phyloP scores from a whole-genome alignment of 2,113 vertebrate species.

The Burhinus oedicnemus region DNA sequence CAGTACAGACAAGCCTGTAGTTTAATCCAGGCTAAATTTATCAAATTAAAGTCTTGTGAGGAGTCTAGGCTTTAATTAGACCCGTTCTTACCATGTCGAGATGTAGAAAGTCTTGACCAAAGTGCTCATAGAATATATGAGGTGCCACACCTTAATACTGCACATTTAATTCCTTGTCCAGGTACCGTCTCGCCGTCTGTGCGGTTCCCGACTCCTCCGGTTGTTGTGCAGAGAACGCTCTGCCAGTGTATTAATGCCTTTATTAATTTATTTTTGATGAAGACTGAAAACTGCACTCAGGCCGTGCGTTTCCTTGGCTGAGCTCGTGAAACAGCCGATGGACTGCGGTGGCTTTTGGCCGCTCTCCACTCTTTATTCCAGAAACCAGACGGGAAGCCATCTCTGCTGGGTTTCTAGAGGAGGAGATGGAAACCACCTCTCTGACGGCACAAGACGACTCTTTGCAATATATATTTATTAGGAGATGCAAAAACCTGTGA shows the following conservation, averaged over 20 bases:
- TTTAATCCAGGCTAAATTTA: slow-evolving; percentile 36
- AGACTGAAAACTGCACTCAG: background rate
- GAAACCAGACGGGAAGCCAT: background rate
- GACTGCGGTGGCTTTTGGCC: background rate
- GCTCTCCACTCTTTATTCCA: background rate
- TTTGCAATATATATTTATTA: background rate
- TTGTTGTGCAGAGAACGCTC: background rate
- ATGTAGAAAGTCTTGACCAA: slow-evolving; percentile 32
- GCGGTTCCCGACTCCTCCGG: background rate
- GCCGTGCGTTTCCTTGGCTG: background rate
- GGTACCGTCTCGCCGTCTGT: accelerated
- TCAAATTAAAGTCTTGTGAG: slow-evolving; percentile 47
- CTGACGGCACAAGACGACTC: background rate
- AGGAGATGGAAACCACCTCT: background rate
- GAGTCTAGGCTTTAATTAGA: slow-evolving; percentile 44
- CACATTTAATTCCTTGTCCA: background rate
- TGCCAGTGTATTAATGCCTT: background rate
- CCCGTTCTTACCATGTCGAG: background rate
- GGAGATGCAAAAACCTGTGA: background rate
- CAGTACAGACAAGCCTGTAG: slow-evolving; percentile 49
- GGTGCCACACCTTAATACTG: background rate
- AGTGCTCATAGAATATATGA: background rate
- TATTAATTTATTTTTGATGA: background rate
- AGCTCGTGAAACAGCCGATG: background rate
- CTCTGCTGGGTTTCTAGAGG: background rate